phyloP scores from a whole-genome alignment of 2,113 vertebrate species.

The Siniperca knerii region DNA sequence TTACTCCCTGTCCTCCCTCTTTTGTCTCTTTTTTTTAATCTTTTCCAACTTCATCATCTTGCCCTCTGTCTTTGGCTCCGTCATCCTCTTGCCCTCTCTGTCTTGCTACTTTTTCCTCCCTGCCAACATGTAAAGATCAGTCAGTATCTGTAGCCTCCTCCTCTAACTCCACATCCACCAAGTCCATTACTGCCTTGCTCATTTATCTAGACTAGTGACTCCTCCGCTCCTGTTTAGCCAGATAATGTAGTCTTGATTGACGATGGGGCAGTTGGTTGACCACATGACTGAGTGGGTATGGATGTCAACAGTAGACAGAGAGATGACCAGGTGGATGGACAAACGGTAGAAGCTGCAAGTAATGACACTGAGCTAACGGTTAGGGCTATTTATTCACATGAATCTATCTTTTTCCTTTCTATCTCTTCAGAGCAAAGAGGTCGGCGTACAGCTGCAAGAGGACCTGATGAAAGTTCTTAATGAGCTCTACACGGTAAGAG shows the following conservation, averaged over 20 bases:
- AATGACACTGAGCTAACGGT: constrained; percentile 3
- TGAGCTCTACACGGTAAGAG: constrained; percentile 95
- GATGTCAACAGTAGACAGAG: not conserved
- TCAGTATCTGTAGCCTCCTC: constrained; percentile 38
- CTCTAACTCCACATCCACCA: constrained; percentile 52
- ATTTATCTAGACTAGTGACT: constrained; percentile 50
- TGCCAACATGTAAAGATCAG: constrained; percentile 28
- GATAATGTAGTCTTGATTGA: constrained; percentile 50
- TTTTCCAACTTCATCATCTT: constrained; percentile 15
- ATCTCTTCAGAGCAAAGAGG: constrained; percentile 94
- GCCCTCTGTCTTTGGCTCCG: constrained; percentile 14
- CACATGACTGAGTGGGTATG: constrained; percentile 22
- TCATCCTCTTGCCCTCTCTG: constrained; percentile 16
- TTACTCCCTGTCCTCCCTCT: constrained; percentile 30
- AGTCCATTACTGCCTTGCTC: constrained; percentile 30
- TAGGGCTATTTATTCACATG: constrained; percentile 2
- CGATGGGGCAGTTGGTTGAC: constrained; percentile 32
- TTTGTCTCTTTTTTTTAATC: constrained; percentile 11
- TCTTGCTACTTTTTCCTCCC: constrained; percentile 8
- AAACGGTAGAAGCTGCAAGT: not conserved
- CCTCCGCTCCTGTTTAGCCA: constrained; percentile 13
- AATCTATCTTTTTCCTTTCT: constrained; percentile 52
- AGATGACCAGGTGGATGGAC: constrained; percentile 10
- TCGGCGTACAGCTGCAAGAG: constrained; percentile 96
- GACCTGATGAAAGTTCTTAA: constrained; percentile 98